These are phyloP conservation scores for Heterocephalus glaber DNA, from an alignment of 2,113 vertebrate genomes.

Conservation along the genomic window DNA sequence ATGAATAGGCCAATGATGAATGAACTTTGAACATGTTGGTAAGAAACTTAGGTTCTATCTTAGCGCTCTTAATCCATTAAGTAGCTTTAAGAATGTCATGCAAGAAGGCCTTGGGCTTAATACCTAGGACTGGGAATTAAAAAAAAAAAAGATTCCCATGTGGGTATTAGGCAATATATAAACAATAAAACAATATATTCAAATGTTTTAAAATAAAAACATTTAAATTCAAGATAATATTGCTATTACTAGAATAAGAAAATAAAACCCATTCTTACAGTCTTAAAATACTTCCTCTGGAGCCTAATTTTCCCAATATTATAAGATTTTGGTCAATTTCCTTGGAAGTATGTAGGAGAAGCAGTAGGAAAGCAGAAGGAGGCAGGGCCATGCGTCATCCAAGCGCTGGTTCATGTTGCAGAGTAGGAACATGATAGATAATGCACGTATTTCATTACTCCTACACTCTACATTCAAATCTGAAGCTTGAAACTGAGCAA, in stretches of 20 bases:
- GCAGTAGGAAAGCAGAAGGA: neutral
- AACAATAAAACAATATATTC: neutral
- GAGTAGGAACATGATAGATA: neutral
- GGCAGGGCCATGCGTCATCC: neutral
- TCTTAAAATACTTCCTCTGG: conserved; percentile 9
- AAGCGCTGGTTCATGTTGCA: neutral
- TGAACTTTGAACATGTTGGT: neutral
- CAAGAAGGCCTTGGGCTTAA: neutral
- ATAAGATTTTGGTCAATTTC: neutral
- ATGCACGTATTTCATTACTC: neutral
- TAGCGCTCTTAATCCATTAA: neutral
- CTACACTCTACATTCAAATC: neutral
- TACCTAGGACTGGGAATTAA: neutral
- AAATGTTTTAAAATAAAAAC: conserved; percentile 47
- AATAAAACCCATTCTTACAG: neutral
- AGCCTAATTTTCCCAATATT: neutral
- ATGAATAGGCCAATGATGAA: neutral
- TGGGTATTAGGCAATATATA: neutral
- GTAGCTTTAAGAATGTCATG: neutral
- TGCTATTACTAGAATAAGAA: conserved; percentile 25
- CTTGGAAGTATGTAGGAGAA: neutral
- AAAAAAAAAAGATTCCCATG: neutral
- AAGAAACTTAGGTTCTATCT: neutral
- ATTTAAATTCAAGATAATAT: neutral
- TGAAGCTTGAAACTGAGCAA: neutral